Base-by-base conservation (phyloP, 2,888 invertebrate genomes). In the Bellardia pandia region DNA sequence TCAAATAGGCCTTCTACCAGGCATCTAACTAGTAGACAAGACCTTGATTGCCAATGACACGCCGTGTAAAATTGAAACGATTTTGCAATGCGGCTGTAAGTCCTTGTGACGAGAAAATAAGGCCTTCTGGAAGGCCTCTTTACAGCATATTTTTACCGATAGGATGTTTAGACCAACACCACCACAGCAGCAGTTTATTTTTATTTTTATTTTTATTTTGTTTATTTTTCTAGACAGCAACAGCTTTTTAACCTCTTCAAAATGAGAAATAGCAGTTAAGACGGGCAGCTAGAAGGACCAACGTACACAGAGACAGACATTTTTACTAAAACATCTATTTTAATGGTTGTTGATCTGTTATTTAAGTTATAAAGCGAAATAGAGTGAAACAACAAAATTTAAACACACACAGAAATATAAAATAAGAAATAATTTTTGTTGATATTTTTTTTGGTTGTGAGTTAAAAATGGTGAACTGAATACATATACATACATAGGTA, bases 241-340 rank as follows among this genome's bases (percentile, higher is more conserved):
- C 66, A 78, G 74, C 81, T 75, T 75, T 78, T 74, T 60, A 85
- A 85, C 68, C 74, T 53, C 78, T 74, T 51, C n/a, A 74, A 78
- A 30, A 42, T 78, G 51, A 16, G 13, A 79, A 79, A 53, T 60
- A 42, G 6, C 16, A 51, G 48, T 45, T 53, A 51, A 64, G 71
- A 78, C 48, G 23, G 40, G 14, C n/a, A 69, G n/a, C 51, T 30
- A 37, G 30, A 23, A 42, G 13, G 42, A 45, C 5, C 14, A 6
- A 68, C n/a, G 6, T 9, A 68, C 5, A 23, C n/a, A 45, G 16
- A 30, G 14, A 60, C 30, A 64, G 37, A 42, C 56, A 66, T 40
- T 37, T 64, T 33, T 56, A 68, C 7, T 48, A 11, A 60, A 76
- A 77, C 30, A 76, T 16, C n/a, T 30, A 40, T 23, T 75, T 66